Evolutionary conservation across 2,113 vertebrate genomes (phyloP), one percentile per base, ranked within the genome.

Genomic region (Halcyon senegalensis): DNA sequence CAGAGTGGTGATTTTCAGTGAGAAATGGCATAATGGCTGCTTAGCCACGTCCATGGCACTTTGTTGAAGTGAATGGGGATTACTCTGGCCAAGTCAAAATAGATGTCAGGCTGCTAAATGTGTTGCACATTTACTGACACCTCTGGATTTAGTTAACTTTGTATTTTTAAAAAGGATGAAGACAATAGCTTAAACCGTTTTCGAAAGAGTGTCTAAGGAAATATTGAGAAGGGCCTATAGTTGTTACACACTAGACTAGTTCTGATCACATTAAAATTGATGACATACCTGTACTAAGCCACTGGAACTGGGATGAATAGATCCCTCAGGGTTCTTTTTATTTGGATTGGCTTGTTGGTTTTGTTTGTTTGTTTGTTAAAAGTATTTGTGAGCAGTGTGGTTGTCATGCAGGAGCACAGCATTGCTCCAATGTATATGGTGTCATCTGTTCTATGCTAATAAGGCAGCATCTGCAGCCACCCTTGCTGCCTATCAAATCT

Each of bases 391-490:
- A 85, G 66, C 56, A 55, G 82, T 28, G 62, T 27, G 41, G n/a
- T 37, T 89, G 64, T 73, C 28, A 46, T 44, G 84, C 83, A 89
- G 86, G 64, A 90, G 69, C 74, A 23, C 8, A 9, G 83, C 2
- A 12, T 39, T 30, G 55, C 60, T 89, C 70, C 2, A 0, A 50
- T 8, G 13, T 16, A 21, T 13, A 33, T 0, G 12, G 58, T 41
- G 70, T 85, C 70, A 84, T 62, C 82, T 90, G 46, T 23, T 69
- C 75, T 35, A 58, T 23, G 39, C 76, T 69, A 89, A 79, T 83
- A 84, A 79, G 30, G 33, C 8, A 58, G 81, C 91, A 95, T 92
- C 94, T 95, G 93, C 60, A 79, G 68, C 74, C 53, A 72, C 60
- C 53, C 48, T 41, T 69, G 79, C 91, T 93, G 83, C 74, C 67